A percentile compares a stretch with the other conserved stretches of the same genome.
Evolutionary conservation across 2,797 vertebrate species (phyloP).

Genomic region (Hippoglossus hippoglossus): DNA sequence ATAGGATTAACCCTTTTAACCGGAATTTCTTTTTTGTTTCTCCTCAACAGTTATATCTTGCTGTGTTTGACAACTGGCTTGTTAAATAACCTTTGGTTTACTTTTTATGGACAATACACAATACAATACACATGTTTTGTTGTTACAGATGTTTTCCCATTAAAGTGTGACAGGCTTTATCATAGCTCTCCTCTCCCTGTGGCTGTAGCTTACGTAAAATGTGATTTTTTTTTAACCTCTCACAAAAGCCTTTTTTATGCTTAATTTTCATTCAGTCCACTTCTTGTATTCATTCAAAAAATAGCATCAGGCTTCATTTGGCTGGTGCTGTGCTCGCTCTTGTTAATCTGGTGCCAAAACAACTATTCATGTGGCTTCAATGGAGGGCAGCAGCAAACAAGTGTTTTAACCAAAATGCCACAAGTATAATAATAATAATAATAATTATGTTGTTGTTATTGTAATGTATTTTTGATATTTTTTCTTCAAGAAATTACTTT

Average conservation of each 20-base stretch:
- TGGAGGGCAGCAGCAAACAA: not conserved
- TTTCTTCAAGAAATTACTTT: not conserved
- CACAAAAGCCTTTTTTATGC: slow-evolving; percentile 35
- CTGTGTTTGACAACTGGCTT: slow-evolving; percentile 49
- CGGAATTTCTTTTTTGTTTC: slow-evolving; percentile 35
- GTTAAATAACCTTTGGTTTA: slow-evolving; percentile 35
- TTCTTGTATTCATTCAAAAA: slow-evolving; percentile 44
- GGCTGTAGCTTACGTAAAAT: slow-evolving; percentile 42
- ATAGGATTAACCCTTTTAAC: slow-evolving; percentile 80
- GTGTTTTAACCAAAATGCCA: not conserved
- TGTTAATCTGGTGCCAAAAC: slow-evolving; percentile 9
- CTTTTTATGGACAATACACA: slow-evolving; percentile 22
- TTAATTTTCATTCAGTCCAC: slow-evolving; percentile 47
- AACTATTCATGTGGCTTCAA: not conserved
- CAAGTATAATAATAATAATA: too few species aligned
- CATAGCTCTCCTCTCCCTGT: slow-evolving; percentile 39
- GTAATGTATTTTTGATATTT: too few species aligned
- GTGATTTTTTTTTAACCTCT: slow-evolving; percentile 4
- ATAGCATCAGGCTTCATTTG: slow-evolving; percentile 21
- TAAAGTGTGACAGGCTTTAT: slow-evolving; percentile 42
- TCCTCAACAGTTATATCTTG: slow-evolving; percentile 52
- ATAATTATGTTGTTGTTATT: too few species aligned
- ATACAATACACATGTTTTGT: not conserved
- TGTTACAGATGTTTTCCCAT: slow-evolving; percentile 31
- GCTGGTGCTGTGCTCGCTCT: slow-evolving; percentile 16